Percentiles rank a stretch among this genome's conserved stretches.
phyloP scores from a whole-genome alignment of 2,113 vertebrate species.

The Orientallactaga bullata region DNA sequence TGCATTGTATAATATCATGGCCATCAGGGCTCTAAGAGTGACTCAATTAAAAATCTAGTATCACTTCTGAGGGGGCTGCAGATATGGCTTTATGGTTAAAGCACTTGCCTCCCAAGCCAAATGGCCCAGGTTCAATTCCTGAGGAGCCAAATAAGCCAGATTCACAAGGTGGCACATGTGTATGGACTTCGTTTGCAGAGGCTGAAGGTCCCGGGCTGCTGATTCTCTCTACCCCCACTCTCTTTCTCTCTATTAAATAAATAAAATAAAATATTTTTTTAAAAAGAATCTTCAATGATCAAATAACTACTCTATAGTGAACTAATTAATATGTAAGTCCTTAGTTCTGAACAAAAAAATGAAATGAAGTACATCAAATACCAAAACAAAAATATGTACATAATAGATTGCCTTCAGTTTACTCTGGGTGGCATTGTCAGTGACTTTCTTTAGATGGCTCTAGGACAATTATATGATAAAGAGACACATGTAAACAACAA shows the following conservation, averaged over 20 bases:
- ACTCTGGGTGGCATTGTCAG: background rate
- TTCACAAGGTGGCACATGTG: too few relatives aligned
- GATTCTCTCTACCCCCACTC: too few relatives aligned
- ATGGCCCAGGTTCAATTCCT: too few relatives aligned
- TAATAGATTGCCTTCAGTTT: background rate
- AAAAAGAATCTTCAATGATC: background rate
- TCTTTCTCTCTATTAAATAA: too few relatives aligned
- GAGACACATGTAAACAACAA: background rate
- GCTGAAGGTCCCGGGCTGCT: too few relatives aligned
- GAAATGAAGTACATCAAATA: background rate
- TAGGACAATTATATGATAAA: too few relatives aligned
- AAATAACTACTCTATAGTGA: background rate
- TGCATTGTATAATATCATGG: background rate
- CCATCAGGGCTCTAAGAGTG: background rate
- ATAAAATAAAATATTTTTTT: background rate
- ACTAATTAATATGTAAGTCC: background rate
- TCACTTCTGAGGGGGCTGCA: too few relatives aligned
- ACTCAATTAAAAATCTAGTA: background rate
- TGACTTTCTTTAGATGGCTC: background rate
- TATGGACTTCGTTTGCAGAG: too few relatives aligned
- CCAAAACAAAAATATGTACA: background rate
- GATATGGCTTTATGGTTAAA: too few relatives aligned
- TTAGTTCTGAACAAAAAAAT: slow-evolving; percentile 40
- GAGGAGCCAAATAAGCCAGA: too few relatives aligned
- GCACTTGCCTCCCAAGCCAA: too few relatives aligned